Conservation (phyloP, 2,113 vertebrate genomes). For the Amblyornis subalaris region DNA sequence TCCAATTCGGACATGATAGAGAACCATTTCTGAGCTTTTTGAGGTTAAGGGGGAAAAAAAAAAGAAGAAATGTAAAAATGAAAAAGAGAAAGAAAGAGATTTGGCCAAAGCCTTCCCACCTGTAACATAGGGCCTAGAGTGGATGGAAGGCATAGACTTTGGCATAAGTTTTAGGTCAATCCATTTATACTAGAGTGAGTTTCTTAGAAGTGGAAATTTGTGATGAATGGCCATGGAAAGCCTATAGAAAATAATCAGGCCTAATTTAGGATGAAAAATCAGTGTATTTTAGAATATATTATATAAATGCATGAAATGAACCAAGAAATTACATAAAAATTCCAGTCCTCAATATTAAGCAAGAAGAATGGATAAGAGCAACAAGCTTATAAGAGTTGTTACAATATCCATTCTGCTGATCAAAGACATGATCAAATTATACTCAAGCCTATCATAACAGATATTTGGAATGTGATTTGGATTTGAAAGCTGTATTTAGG, state of each 20-base stretch:
- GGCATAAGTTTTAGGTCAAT: not conserved
- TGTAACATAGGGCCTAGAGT: not conserved
- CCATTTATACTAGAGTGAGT: not conserved
- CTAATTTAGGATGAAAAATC: not conserved
- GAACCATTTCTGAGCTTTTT: not conserved
- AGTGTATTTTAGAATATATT: not conserved
- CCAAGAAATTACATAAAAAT: not conserved
- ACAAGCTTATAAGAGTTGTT: not conserved
- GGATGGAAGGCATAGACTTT: not conserved
- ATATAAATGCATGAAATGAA: not conserved
- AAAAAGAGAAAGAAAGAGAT: accelerated
- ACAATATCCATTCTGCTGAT: not conserved
- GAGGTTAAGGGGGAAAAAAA: not conserved
- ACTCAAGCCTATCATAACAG: not conserved
- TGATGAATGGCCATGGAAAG: not conserved
- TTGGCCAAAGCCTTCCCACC: not conserved
- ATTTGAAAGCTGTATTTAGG: not conserved
- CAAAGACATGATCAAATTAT: not conserved
- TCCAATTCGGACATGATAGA: not conserved
- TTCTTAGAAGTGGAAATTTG: not conserved
- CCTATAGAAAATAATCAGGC: not conserved
- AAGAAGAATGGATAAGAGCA: not conserved
- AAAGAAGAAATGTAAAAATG: not conserved
- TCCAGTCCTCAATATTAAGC: not conserved
- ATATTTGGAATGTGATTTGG: not conserved